Percentiles rank a stretch among this genome's conserved stretches.
Conservation (phyloP, 2,797 vertebrate species). For the Limnodromus scolopaceus region DNA sequence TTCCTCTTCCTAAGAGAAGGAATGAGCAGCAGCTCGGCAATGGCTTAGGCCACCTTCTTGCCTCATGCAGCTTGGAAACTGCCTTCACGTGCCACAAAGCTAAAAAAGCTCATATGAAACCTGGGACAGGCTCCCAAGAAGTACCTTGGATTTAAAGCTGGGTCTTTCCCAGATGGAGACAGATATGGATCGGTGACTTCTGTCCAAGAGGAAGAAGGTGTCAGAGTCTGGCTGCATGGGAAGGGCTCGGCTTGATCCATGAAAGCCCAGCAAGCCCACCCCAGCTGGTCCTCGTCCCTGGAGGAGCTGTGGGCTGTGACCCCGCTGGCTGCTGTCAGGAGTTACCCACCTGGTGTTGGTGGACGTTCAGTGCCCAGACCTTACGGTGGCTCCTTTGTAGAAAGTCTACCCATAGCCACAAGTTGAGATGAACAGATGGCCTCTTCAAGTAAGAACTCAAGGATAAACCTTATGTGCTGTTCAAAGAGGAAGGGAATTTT, state of each 20-base stretch:
- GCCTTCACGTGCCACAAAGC: not conserved
- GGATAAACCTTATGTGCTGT: not conserved
- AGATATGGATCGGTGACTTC: not conserved
- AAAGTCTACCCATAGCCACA: not conserved
- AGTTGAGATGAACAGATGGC: not conserved
- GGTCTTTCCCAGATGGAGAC: not conserved
- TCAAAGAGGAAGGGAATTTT: not conserved
- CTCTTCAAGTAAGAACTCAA: not conserved
- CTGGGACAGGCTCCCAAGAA: not conserved
- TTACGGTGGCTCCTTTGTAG: not conserved
- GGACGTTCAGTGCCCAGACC: not conserved
- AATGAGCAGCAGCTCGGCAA: not conserved
- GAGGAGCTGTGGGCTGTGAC: not conserved
- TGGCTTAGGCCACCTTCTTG: not conserved
- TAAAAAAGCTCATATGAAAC: rapidly evolving
- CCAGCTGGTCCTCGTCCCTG: not conserved
- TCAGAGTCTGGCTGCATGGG: not conserved
- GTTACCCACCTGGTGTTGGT: not conserved
- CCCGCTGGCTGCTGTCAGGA: not conserved
- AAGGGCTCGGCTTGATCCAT: rapidly evolving
- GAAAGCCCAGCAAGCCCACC: not conserved
- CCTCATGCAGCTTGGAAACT: not conserved
- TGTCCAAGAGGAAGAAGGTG: not conserved
- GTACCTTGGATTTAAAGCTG: not conserved
- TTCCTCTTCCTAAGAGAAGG: not conserved